Percentiles rank a stretch among this genome's conserved stretches.
Conservation (phyloP, 1,140 invertebrate species). For the Stegodyphus dumicola region DNA sequence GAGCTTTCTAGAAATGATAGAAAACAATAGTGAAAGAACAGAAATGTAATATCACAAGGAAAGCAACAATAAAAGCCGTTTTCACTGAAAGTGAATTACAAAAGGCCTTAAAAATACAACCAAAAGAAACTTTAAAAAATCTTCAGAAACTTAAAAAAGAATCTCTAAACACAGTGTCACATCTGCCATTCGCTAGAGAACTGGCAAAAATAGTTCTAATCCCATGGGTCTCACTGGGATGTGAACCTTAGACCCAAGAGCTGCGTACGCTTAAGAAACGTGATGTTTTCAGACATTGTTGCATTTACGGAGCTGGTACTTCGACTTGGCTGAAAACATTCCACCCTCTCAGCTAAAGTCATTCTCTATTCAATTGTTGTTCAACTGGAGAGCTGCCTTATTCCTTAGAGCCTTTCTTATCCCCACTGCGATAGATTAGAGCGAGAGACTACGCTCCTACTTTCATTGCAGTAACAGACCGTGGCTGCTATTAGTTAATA, state of each 20-base stretch:
- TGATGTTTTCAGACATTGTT: constrained; percentile 47
- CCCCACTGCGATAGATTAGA: constrained; percentile 11
- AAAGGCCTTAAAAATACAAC: too few relatives aligned
- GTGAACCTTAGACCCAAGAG: neutral
- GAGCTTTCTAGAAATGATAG: too few relatives aligned
- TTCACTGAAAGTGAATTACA: too few relatives aligned
- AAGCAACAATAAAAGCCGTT: too few relatives aligned
- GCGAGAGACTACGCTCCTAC: neutral
- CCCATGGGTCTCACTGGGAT: constrained; percentile 17
- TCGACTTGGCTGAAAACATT: constrained; percentile 20
- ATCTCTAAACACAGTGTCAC: constrained; percentile 28
- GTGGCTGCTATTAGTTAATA: too few relatives aligned
- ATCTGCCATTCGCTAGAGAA: constrained; percentile 13
- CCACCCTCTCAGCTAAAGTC: constrained; percentile 18
- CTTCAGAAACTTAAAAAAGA: constrained; percentile 14
- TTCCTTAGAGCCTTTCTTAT: constrained; percentile 27
- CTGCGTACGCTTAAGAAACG: constrained; percentile 14
- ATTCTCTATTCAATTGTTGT: constrained; percentile 46
- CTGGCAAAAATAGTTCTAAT: constrained; percentile 16
- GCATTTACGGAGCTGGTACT: constrained; percentile 27
- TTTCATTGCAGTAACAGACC: too few relatives aligned
- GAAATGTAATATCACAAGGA: too few relatives aligned
- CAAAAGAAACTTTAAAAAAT: too few relatives aligned
- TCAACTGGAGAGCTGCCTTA: constrained; percentile 29
- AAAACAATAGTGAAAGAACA: too few relatives aligned